phyloP scores from a whole-genome alignment of 2,113 vertebrate species.

The Phrynocephalus versicolor region DNA sequence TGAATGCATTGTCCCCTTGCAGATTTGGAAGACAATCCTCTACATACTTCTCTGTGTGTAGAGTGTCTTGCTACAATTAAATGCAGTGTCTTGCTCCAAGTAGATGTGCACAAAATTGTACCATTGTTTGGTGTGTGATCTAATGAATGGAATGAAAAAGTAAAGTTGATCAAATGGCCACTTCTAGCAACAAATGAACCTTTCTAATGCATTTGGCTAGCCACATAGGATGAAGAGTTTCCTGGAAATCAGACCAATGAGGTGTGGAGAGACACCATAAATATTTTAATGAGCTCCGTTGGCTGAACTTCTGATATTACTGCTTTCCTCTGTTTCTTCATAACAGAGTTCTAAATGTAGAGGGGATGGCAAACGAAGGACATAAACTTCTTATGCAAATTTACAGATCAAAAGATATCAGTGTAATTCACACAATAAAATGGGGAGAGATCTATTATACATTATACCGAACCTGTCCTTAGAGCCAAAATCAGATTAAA shows the following conservation, averaged over 20 bases:
- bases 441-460: background rate
- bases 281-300: background rate
- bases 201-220: background rate
- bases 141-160: conserved; percentile 7
- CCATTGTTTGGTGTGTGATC: background rate
- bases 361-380: background rate
- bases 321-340: background rate
- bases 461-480: no score
- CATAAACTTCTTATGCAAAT: background rate
- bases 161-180: background rate
- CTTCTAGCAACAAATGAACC: conserved; percentile 1
- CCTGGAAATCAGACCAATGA: background rate
- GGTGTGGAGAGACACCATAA: background rate
- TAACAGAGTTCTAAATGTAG: background rate
- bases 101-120: background rate
- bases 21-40: background rate
- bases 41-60: background rate
- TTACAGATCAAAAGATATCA: background rate
- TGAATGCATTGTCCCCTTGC: background rate
- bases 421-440: background rate
- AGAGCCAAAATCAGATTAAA: no score
- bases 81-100: background rate
- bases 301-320: background rate
- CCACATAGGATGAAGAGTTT: background rate
- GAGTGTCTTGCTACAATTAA: background rate